phyloP scores from a whole-genome alignment of 37 sponge, comb jelly and placozoan species.

The Amphimedon queenslandica region DNA sequence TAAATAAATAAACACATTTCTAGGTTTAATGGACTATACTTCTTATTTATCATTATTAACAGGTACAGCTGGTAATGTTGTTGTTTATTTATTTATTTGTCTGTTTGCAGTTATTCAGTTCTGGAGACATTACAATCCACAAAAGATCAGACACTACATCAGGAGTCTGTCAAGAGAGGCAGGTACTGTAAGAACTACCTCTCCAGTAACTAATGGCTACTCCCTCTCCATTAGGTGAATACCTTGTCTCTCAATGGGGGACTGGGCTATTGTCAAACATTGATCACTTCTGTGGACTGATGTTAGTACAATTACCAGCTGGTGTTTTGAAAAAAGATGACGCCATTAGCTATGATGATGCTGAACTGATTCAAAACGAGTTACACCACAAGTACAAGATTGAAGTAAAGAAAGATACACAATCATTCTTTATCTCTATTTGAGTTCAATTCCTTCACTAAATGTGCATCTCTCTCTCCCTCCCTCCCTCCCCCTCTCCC shows the following conservation, averaged over 20 bases:
- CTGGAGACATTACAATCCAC: constrained; percentile 61
- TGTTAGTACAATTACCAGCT: constrained; percentile 53
- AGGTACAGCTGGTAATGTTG: constrained; percentile 18
- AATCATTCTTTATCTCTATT: too few relatives aligned
- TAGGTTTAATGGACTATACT: constrained; percentile 33
- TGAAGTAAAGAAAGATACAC: too few relatives aligned
- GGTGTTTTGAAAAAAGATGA: constrained; percentile 11
- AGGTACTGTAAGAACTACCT: too few relatives aligned
- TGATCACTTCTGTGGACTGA: constrained; percentile 58
- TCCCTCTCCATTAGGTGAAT: too few relatives aligned
- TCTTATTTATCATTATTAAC: constrained; percentile 29
- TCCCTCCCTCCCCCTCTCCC: too few relatives aligned
- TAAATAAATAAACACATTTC: too few relatives aligned
- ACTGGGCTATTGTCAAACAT: constrained; percentile 49
- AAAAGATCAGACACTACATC: constrained; percentile 58
- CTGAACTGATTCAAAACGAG: constrained; percentile 48
- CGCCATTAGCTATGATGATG: constrained; percentile 15
- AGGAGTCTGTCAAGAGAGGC: constrained; percentile 36
- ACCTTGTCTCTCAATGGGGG: too few relatives aligned
- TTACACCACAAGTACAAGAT: constrained; percentile 65
- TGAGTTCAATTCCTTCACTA: too few relatives aligned
- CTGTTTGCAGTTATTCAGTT: constrained; percentile 57
- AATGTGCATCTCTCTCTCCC: too few relatives aligned
- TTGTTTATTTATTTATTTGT: too few relatives aligned
- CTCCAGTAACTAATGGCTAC: too few relatives aligned